Evolutionary conservation across 2,888 invertebrate genomes (phyloP), one percentile per base, ranked within the genome.

Genomic region (Copidosoma aretas): DNA sequence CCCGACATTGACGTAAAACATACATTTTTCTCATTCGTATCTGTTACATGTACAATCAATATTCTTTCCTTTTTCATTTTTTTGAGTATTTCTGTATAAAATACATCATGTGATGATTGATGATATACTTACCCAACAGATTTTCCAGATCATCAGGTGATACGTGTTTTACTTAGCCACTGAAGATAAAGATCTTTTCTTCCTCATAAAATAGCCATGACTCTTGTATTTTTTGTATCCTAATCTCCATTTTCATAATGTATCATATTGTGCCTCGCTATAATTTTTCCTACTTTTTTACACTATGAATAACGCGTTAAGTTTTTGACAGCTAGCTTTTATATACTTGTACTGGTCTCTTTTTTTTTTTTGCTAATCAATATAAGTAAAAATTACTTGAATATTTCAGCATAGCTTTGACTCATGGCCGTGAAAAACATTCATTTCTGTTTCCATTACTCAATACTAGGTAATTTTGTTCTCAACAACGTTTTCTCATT

Each of bases 41-140:
- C 75, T 74, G 73, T 75, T 71, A 70, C 71, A n/a, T 74, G 74
- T 73, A 71, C 1, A 46, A 32, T 32, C 73, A 70, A 73, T 73
- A 72, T 73, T 53, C 43, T 25, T 19, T 53, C 21, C 22, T 59
- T 53, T 43, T 41, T 51, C 39, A 57, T 68, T 54, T 49, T 39
- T 60, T 43, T 39, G n/a, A 12, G 21, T 58, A 17, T 59, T 41
- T 59, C n/a, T 59, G 14, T 15, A 5, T n/a, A 39, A 25, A 49
- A 60, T 58, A 22, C 17, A 19, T 57, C 8, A 43, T 22, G 22
- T 43, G 24, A 12, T n/a, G 59, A 10, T 17, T 49, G n/a, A 2
- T 60, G 24, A 22, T 41, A 22, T 10, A 51, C 54, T 65, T 58
- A 62, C 10, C 41, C 24, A 58, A 65, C 39, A 65, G 41, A 56